Percentiles rank a stretch among this genome's conserved stretches.
Conservation (phyloP, 2,888 invertebrate genomes). For the Oconnorella tubifera region DNA sequence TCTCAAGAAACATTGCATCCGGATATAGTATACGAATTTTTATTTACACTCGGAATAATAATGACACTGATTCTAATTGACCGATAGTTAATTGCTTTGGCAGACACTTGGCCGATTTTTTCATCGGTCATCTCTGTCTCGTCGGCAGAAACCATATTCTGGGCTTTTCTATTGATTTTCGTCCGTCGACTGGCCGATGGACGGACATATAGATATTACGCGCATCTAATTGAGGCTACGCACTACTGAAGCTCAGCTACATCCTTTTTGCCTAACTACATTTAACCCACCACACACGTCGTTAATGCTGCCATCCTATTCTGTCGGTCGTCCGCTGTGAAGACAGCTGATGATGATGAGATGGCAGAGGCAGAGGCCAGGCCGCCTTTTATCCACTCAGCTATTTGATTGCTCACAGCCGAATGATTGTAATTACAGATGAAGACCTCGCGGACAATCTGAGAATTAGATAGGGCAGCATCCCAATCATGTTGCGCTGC, state of each 20-base stretch:
- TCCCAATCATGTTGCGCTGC: not conserved
- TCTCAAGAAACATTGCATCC: too few relatives aligned
- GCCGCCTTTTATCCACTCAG: conserved; percentile 9
- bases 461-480: conserved; percentile 7
- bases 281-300: conserved; percentile 2
- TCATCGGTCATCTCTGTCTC: not conserved
- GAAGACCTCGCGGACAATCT: conserved; percentile 11
- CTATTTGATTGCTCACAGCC: conserved; percentile 19
- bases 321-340: not conserved
- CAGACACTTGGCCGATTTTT: not conserved
- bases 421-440: conserved; percentile 20
- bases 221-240: conserved; percentile 18
- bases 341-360: not conserved
- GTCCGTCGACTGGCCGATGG: not conserved
- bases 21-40: too few relatives aligned
- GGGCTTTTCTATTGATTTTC: conserved; percentile 12
- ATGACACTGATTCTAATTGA: too few relatives aligned
- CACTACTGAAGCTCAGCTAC: not conserved
- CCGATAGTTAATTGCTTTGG: not conserved
- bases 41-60: too few relatives aligned
- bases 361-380: not conserved
- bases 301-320: not conserved
- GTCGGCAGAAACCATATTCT: conserved; percentile 4
- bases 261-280: not conserved
- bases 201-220: conserved; percentile 17